Percentiles rank a stretch among this genome's conserved stretches.
Evolutionary conservation across 2,888 invertebrate genomes (phyloP).

Genomic region (Drosophila phalerata): DNA sequence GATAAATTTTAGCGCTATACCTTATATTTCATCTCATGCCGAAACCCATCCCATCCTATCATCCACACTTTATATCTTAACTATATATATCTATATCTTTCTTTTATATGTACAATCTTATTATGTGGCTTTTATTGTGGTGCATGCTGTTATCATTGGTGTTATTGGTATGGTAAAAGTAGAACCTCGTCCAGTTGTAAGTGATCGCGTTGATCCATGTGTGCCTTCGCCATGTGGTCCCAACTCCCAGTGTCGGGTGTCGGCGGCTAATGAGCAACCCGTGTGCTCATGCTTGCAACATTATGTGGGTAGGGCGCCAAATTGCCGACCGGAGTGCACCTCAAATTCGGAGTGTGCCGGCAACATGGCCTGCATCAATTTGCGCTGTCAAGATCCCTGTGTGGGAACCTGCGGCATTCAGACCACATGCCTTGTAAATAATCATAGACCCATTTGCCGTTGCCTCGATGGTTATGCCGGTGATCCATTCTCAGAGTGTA

Average conservation of each 20-base stretch:
- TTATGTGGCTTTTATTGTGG: slow-evolving; percentile 74
- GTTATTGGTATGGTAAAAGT: slow-evolving; percentile 58
- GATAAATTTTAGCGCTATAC: slow-evolving; percentile 1
- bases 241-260: slow-evolving; percentile 92
- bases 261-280: slow-evolving; percentile 89
- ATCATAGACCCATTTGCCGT: slow-evolving; percentile 93
- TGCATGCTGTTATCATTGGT: slow-evolving; percentile 72
- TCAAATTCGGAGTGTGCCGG: slow-evolving; percentile 94
- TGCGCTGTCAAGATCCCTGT: slow-evolving; percentile 93
- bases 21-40: slow-evolving; percentile 25
- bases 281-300: slow-evolving; percentile 93
- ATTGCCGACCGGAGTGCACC: slow-evolving; percentile 94
- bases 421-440: slow-evolving; percentile 92
- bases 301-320: slow-evolving; percentile 93
- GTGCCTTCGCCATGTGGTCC: slow-evolving; percentile 94
- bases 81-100: slow-evolving; percentile 43
- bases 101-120: slow-evolving; percentile 65
- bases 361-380: slow-evolving; percentile 93
- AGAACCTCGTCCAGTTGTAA: slow-evolving; percentile 79
- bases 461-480: slow-evolving; percentile 93
- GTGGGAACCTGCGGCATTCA: slow-evolving; percentile 93
- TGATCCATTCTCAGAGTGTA: slow-evolving; percentile 93
- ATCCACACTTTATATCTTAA: slow-evolving; percentile 25
- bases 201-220: slow-evolving; percentile 89
- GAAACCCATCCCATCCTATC: slow-evolving; percentile 25